These are phyloP conservation scores for Aldabrachelys gigantea DNA, from an alignment of 2,113 vertebrate species.

Conservation along the genomic window DNA sequence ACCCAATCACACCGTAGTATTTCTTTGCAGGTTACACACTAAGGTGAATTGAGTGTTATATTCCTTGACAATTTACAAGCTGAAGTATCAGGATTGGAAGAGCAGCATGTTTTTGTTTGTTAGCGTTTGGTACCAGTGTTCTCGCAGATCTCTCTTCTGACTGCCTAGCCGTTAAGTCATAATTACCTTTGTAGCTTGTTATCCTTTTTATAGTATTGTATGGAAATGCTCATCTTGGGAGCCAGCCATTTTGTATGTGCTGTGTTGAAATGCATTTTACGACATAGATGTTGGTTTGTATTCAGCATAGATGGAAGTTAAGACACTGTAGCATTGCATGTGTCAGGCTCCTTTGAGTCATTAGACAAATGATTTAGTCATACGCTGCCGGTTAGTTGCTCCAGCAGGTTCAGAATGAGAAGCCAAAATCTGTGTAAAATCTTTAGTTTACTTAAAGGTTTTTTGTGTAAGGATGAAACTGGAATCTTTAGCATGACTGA, in stretches of 20 bases:
- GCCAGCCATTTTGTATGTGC: constrained; percentile 67
- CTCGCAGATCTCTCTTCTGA: not conserved
- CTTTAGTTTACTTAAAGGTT: rapidly evolving
- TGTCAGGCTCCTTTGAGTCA: not conserved
- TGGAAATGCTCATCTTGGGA: constrained; percentile 38
- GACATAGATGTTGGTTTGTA: not conserved
- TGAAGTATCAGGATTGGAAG: not conserved
- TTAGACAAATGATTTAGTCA: not conserved
- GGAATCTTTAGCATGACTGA: not conserved
- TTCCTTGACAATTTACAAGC: not conserved
- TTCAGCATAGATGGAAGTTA: constrained; percentile 15
- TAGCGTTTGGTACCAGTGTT: not conserved
- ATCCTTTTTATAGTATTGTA: constrained; percentile 51
- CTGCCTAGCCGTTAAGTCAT: constrained; percentile 33
- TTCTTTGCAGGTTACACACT: not conserved
- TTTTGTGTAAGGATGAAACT: not conserved
- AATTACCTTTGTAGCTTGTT: constrained; percentile 59
- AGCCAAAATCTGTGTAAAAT: not conserved
- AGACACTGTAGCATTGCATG: not conserved
- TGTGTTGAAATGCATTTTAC: constrained; percentile 13
- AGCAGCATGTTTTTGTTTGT: not conserved
- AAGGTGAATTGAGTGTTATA: not conserved
- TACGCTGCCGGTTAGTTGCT: not conserved
- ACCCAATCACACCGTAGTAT: not conserved
- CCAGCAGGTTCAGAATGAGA: not conserved